phyloP scores from a whole-genome alignment of 2,888 invertebrate species.

The Drosophila flavopinicola region DNA sequence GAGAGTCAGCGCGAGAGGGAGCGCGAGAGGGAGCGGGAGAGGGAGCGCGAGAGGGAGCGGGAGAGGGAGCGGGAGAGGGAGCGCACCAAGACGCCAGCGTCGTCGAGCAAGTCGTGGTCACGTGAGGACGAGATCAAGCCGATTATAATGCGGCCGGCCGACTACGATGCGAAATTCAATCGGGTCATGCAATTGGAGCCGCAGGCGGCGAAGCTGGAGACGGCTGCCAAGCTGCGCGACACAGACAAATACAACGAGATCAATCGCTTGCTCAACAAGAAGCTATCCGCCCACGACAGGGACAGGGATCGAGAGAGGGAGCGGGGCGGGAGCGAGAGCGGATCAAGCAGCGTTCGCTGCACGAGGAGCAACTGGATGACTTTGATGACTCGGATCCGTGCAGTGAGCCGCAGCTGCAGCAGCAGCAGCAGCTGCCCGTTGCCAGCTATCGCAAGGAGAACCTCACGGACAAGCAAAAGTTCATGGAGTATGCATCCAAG shows the following conservation, averaged over 20 bases:
- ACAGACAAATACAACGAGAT: slow-evolving; percentile 82
- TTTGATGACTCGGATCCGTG: slow-evolving; percentile 80
- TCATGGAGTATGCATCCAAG: slow-evolving; percentile 81
- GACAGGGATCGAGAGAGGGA: slow-evolving; percentile 52
- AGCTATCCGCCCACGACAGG: slow-evolving; percentile 63
- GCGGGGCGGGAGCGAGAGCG: slow-evolving; percentile 55
- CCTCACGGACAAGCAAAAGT: slow-evolving; percentile 84
- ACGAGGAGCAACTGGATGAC: slow-evolving; percentile 69
- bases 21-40: slow-evolving; percentile 14
- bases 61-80: slow-evolving; percentile 39
- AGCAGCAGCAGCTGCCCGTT: slow-evolving; percentile 32
- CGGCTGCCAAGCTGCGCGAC: slow-evolving; percentile 70
- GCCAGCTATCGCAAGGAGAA: slow-evolving; percentile 81
- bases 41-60: slow-evolving; percentile 27
- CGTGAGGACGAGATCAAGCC: slow-evolving; percentile 84
- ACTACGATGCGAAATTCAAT: slow-evolving; percentile 84
- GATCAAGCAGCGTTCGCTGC: slow-evolving; percentile 55
- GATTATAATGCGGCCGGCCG: slow-evolving; percentile 83
- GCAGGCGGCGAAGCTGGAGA: slow-evolving; percentile 49
- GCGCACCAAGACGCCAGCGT: slow-evolving; percentile 58
- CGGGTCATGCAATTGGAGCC: slow-evolving; percentile 81
- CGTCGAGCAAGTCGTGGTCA: slow-evolving; percentile 74
- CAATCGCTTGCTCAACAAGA: slow-evolving; percentile 81
- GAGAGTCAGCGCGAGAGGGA: slow-evolving; percentile 36
- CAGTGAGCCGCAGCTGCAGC: slow-evolving; percentile 60